These are phyloP conservation scores for Microctenopoma stevenorrisi DNA, from an alignment of 2,797 vertebrate genomes.

Conservation along the genomic window DNA sequence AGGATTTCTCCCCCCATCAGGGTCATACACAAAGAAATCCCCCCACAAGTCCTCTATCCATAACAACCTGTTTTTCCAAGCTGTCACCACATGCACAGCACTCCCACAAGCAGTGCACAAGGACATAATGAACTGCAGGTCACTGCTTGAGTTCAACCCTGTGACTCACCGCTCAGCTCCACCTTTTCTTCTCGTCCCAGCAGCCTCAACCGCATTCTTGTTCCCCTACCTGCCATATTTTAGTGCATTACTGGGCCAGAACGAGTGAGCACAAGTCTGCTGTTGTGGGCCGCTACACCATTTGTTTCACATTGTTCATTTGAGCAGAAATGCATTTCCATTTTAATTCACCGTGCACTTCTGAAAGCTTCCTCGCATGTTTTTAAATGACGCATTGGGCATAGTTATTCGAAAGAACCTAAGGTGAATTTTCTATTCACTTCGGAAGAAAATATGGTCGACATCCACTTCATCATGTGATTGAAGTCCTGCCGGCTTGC, in stretches of 20 bases:
- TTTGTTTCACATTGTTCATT: neutral
- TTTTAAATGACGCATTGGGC: conserved; percentile 18
- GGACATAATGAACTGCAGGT: conserved; percentile 71
- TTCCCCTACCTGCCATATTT: neutral
- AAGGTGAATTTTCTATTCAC: conserved; percentile 40
- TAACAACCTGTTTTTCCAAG: conserved; percentile 73
- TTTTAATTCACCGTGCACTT: neutral
- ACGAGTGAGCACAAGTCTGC: conserved; percentile 24
- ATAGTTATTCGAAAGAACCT: conserved; percentile 13
- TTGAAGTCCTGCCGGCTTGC: conserved; percentile 34
- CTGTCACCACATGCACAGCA: conserved; percentile 65
- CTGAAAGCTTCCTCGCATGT: conserved; percentile 11
- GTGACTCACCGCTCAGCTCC: conserved; percentile 19
- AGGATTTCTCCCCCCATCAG: conserved; percentile 44
- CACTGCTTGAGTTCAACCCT: conserved; percentile 49
- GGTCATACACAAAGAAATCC: conserved; percentile 67
- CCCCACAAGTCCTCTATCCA: conserved; percentile 51
- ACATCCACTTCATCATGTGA: conserved; percentile 43
- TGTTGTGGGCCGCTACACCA: neutral
- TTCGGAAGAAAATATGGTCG: conserved; percentile 62
- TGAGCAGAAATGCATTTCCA: conserved; percentile 10
- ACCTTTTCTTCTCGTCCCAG: conserved; percentile 28
- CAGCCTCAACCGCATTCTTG: conserved; percentile 9
- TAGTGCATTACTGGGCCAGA: neutral
- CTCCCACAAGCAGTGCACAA: conserved; percentile 66